Evolutionary conservation across 2,888 invertebrate genomes (phyloP).

Genomic region (Amiota mariae): DNA sequence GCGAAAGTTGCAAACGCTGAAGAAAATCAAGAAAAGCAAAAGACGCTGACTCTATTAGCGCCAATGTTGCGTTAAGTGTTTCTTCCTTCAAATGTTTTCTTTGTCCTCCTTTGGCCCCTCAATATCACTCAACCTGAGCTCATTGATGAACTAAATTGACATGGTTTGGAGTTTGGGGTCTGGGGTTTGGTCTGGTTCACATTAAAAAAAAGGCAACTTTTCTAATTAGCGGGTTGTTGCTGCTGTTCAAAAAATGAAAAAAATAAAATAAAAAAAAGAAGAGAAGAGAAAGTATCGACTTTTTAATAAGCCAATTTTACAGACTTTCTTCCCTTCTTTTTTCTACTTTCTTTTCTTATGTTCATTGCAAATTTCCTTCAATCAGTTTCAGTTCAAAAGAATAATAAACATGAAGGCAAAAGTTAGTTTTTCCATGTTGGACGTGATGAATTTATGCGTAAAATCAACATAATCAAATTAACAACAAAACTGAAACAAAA

Average conservation of each 20-base stretch:
- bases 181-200: slow-evolving; percentile 34
- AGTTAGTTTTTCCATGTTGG: no score
- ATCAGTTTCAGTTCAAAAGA: no score
- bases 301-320: slow-evolving; percentile 29
- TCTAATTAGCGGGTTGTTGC: slow-evolving; percentile 53
- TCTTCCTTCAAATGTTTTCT: slow-evolving; percentile 1
- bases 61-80: slow-evolving; percentile 54
- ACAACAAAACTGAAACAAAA: no score
- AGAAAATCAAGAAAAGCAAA: slow-evolving; percentile 25
- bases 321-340: slow-evolving; percentile 12
- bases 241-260: slow-evolving; percentile 36
- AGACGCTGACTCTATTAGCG: slow-evolving; percentile 51
- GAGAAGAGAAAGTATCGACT: slow-evolving; percentile 20
- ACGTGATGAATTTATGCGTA: no score
- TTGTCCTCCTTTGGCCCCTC: no score
- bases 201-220: slow-evolving; percentile 52
- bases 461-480: no score
- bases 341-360: not conserved
- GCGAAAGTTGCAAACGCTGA: not conserved
- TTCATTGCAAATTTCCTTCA: not conserved
- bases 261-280: no score
- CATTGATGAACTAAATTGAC: no score
- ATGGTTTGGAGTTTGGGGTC: not conserved
- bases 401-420: no score
- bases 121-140: no score